phyloP scores from a whole-genome alignment of 2,888 invertebrate species.

The Argyra leucocephala region DNA sequence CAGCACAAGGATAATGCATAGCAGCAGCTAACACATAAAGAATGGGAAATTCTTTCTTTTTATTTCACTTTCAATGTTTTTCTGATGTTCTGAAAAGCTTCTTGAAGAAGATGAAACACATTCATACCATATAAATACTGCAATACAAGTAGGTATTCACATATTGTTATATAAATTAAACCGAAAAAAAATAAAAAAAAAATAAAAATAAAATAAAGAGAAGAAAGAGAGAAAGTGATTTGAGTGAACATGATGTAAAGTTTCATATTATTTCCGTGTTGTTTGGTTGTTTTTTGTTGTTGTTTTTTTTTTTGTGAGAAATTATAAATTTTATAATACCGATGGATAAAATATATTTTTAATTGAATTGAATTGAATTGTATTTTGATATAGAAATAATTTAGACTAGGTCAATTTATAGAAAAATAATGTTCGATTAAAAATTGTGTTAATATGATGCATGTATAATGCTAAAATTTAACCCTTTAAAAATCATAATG shows the following conservation, averaged over 20 bases:
- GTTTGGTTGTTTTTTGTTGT: not conserved
- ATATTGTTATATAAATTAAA: too few relatives aligned
- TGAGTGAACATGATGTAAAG: not conserved
- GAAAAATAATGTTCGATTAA: too few relatives aligned
- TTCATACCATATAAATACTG: not conserved
- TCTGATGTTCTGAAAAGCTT: not conserved
- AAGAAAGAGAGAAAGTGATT: not conserved
- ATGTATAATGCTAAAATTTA: too few relatives aligned
- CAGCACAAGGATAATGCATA: not conserved
- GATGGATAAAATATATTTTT: too few relatives aligned
- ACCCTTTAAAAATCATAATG: too few relatives aligned
- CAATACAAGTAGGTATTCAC: too few relatives aligned
- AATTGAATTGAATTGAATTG: too few relatives aligned
- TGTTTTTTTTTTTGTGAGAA: not conserved
- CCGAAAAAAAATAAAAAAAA: too few relatives aligned
- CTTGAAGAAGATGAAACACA: slow-evolving; percentile 4
- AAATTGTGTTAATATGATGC: too few relatives aligned
- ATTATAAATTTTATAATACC: not conserved
- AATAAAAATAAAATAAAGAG: not conserved
- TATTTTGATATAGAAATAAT: too few relatives aligned
- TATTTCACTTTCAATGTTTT: not conserved
- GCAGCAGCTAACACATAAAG: not conserved
- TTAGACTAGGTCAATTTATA: too few relatives aligned
- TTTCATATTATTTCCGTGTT: slow-evolving; percentile 3
- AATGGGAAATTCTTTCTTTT: not conserved